Conservation (phyloP, 2,888 invertebrate genomes). For the Lymantria dispar region DNA sequence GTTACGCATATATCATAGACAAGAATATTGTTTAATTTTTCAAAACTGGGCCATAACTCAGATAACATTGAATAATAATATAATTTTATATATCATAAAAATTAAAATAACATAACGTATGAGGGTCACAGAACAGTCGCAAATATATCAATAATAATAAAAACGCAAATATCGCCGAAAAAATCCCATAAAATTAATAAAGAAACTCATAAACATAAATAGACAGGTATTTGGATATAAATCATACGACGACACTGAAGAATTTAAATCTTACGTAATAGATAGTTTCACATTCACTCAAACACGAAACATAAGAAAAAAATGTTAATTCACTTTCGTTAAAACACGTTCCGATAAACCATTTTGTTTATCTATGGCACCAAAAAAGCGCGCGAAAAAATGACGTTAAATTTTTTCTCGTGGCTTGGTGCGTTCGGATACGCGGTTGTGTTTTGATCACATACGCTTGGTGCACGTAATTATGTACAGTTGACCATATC, state of each 20-base stretch:
- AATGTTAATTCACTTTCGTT: conserved; percentile 75
- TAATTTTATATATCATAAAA: neutral
- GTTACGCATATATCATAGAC: too few relatives aligned
- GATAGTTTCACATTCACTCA: conserved; percentile 73
- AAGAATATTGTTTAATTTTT: conserved; percentile 17
- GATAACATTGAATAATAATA: conserved; percentile 1
- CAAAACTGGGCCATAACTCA: conserved; percentile 39
- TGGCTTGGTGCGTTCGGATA: conserved; percentile 38
- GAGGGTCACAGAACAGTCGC: conserved; percentile 23
- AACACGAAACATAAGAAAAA: conserved; percentile 52
- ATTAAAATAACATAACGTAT: neutral
- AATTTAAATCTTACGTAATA: conserved; percentile 64
- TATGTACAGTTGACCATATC: conserved; percentile 78
- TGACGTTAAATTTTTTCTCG: conserved; percentile 45
- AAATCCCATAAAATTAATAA: conserved; percentile 13
- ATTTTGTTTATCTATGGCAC: conserved; percentile 27
- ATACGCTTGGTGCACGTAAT: conserved; percentile 52
- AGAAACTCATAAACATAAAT: conserved; percentile 33
- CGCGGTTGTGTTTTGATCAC: conserved; percentile 45
- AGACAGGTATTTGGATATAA: conserved; percentile 37
- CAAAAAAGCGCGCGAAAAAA: conserved; percentile 49
- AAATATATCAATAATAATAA: conserved; percentile 15
- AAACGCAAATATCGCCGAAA: conserved; percentile 7
- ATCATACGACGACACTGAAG: conserved; percentile 49
- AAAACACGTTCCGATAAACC: conserved; percentile 58